Evolutionary conservation across 2,797 vertebrate genomes (phyloP).

Genomic region (Taenioides sp.): DNA sequence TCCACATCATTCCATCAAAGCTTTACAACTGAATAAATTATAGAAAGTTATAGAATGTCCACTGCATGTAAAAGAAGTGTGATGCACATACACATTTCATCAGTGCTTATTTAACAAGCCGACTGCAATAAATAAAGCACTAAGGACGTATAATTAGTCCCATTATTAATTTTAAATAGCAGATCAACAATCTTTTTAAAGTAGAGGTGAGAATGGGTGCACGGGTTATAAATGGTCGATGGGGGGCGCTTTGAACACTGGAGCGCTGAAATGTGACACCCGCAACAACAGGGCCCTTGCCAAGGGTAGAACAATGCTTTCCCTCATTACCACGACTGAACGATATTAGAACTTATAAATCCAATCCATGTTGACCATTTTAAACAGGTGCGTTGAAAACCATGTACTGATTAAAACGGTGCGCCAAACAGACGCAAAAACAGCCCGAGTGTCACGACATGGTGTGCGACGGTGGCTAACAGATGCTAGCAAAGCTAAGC

Average conservation of each 20-base stretch:
- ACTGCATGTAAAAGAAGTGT: too few relatives aligned
- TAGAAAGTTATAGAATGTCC: too few relatives aligned
- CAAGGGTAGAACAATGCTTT: constrained; percentile 71
- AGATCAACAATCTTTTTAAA: too few relatives aligned
- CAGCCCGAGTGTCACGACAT: fast-evolving
- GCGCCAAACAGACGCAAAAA: fast-evolving
- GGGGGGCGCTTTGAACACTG: constrained; percentile 49
- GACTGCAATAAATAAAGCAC: too few relatives aligned
- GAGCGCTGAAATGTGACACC: constrained; percentile 58
- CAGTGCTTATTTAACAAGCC: too few relatives aligned
- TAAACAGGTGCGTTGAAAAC: fast-evolving
- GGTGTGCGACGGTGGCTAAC: constrained; percentile 22
- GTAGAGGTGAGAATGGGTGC: not conserved
- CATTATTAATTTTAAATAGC: too few relatives aligned
- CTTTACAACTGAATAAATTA: too few relatives aligned
- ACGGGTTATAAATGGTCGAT: constrained; percentile 27
- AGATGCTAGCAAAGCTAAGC: constrained; percentile 54
- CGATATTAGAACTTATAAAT: fast-evolving
- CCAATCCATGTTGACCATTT: fast-evolving
- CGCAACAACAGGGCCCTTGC: constrained; percentile 48
- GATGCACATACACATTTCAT: too few relatives aligned
- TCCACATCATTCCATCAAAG: too few relatives aligned
- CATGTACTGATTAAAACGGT: not conserved
- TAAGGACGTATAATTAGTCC: too few relatives aligned
- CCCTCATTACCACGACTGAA: constrained; percentile 41